phyloP scores from a whole-genome alignment of 2,113 vertebrate genomes.

The Collichthys lucidus region DNA sequence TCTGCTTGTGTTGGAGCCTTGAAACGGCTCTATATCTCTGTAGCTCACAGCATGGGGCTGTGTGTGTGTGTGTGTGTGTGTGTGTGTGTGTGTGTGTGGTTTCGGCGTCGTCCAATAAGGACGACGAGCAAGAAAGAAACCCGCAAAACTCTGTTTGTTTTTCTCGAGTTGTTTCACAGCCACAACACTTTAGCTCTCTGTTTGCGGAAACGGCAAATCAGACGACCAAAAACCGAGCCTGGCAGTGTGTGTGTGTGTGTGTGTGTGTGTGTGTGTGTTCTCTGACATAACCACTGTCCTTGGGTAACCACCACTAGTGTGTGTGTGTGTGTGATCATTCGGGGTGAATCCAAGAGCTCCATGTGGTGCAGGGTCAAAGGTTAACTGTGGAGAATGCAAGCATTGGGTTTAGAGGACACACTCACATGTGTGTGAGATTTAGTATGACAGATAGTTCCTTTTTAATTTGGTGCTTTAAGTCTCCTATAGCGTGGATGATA shows the following conservation, averaged over 20 bases:
- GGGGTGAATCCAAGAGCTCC: slow-evolving; percentile 17
- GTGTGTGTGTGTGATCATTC: slow-evolving; percentile 1
- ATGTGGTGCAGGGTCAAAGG: slow-evolving; percentile 54
- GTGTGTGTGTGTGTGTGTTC: slow-evolving; percentile 53
- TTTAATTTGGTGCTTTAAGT: neutral
- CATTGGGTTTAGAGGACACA: slow-evolving; percentile 20
- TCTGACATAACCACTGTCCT: slow-evolving; percentile 59
- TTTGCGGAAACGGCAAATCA: slow-evolving; percentile 36
- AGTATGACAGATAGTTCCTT: neutral
- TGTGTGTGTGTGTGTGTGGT: slow-evolving; percentile 19
- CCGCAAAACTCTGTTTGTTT: slow-evolving; percentile 45
- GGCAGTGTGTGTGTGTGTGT: slow-evolving; percentile 45
- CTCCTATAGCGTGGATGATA: neutral
- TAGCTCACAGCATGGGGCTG: slow-evolving; percentile 34
- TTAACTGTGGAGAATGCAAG: slow-evolving; percentile 48
- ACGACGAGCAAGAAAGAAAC: slow-evolving; percentile 14
- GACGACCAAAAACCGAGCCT: slow-evolving; percentile 30
- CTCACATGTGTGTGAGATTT: slow-evolving; percentile 6
- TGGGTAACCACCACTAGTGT: slow-evolving; percentile 30
- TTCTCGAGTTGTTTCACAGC: slow-evolving; percentile 42
- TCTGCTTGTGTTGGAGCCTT: slow-evolving; percentile 41
- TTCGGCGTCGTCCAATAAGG: slow-evolving; percentile 5
- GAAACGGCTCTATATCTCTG: slow-evolving; percentile 1
- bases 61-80: slow-evolving; percentile 21
- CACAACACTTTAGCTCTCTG: neutral